Percentiles rank a stretch among this genome's conserved stretches.
Evolutionary conservation across 2,113 vertebrate genomes (phyloP).

Genomic region (Strix uralensis): DNA sequence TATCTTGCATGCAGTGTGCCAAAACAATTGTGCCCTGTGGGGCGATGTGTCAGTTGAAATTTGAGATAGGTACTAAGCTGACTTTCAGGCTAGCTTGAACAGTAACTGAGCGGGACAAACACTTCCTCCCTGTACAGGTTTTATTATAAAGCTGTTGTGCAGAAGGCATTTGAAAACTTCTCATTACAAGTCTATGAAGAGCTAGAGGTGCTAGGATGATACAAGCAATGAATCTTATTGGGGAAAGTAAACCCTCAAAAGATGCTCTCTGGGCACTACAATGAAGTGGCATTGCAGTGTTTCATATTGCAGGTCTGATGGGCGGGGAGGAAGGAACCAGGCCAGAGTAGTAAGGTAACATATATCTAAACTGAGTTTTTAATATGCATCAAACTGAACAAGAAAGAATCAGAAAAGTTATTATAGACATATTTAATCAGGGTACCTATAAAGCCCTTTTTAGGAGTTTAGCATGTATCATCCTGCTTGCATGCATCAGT

Average conservation of each 20-base stretch:
- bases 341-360: background rate
- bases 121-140: background rate
- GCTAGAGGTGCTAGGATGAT: background rate
- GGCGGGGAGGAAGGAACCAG: background rate
- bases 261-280: background rate
- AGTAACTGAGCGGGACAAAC: background rate
- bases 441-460: background rate
- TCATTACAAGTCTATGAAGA: background rate
- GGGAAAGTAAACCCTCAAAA: background rate
- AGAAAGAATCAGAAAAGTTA: background rate
- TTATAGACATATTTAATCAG: background rate
- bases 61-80: background rate
- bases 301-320: background rate
- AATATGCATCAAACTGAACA: background rate
- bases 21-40: background rate
- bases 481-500: background rate
- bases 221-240: background rate
- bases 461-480: background rate
- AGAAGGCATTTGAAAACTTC: background rate
- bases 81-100: background rate
- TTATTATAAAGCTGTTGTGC: background rate
- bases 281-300: background rate
- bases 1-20: background rate
- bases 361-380: background rate
- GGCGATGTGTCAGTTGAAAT: background rate